phyloP scores from a whole-genome alignment of 92 coral and sea anemone genomes.

The Actinernus sp. region DNA sequence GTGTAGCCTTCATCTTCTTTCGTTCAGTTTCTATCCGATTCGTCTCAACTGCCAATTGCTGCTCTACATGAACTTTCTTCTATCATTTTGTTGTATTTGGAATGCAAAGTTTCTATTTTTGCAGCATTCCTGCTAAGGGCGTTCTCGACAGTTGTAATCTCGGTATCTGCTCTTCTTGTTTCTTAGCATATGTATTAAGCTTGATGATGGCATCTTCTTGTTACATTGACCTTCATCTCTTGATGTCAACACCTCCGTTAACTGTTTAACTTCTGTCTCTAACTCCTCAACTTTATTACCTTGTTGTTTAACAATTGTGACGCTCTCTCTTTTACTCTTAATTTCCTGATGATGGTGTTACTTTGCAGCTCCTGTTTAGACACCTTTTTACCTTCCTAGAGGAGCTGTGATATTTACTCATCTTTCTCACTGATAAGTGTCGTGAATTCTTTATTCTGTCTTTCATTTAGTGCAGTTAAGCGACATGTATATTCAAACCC shows the following conservation, averaged over 20 bases:
- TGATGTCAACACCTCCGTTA: conserved; percentile 81
- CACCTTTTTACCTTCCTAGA: conserved; percentile 97
- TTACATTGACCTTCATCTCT: conserved; percentile 81
- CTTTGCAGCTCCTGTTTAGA: conserved; percentile 96
- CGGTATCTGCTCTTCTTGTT: conserved; percentile 87
- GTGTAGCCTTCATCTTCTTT: too few species aligned
- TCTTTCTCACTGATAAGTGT: conserved; percentile 84
- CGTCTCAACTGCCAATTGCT: too few species aligned
- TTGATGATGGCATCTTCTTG: conserved; percentile 90
- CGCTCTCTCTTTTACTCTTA: conserved; percentile 91
- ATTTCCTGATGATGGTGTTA: conserved; percentile 87
- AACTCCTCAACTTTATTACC: conserved; percentile 79
- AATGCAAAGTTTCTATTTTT: too few species aligned
- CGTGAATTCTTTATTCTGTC: conserved; percentile 83
- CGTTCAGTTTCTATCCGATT: too few species aligned
- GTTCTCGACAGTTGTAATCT: conserved; percentile 83
- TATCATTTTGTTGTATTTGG: too few species aligned
- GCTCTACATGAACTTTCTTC: too few species aligned
- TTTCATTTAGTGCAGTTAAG: conserved; percentile 73
- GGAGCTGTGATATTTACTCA: conserved; percentile 90
- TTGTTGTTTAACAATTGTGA: conserved; percentile 69
- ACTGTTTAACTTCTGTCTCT: conserved; percentile 79
- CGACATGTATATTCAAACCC: conserved; percentile 80
- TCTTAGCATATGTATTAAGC: conserved; percentile 90
- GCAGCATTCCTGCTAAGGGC: too few species aligned